Percentiles rank a stretch among this genome's conserved stretches.
Evolutionary conservation across 37 sponge, comb jelly and placozoan genomes (phyloP).

Genomic region (Beroe ovata): DNA sequence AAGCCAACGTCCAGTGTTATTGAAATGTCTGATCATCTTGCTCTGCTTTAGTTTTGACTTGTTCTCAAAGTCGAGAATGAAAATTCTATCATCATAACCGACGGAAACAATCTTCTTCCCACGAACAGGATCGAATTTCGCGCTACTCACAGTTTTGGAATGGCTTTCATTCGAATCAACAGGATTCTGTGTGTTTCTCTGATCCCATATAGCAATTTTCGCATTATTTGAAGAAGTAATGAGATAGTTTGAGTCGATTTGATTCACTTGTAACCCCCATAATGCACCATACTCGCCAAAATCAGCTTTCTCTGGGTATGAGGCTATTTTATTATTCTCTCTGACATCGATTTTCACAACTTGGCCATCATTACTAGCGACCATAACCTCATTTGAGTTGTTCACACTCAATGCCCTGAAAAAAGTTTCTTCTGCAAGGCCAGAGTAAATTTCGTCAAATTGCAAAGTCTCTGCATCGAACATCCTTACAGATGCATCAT

Average conservation of each 20-base stretch:
- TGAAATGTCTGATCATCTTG: constrained; percentile 30
- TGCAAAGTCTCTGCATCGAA: constrained; percentile 38
- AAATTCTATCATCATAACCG: constrained; percentile 42
- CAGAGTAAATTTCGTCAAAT: not conserved
- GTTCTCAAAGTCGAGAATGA: not conserved
- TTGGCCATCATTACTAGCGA: constrained; percentile 8
- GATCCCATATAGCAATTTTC: constrained; percentile 13
- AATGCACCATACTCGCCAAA: constrained; percentile 26
- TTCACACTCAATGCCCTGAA: not conserved
- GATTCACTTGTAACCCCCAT: not conserved
- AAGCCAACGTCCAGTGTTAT: constrained; percentile 70
- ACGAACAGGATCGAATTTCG: not conserved
- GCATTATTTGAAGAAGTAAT: constrained; percentile 31
- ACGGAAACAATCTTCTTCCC: constrained; percentile 31
- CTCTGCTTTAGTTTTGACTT: not conserved
- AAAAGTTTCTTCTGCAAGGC: not conserved
- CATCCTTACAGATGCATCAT: constrained; percentile 29
- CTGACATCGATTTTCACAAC: constrained; percentile 19
- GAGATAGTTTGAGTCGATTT: constrained; percentile 14
- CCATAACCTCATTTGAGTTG: constrained; percentile 17
- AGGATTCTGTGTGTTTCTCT: constrained; percentile 11
- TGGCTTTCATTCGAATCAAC: not conserved
- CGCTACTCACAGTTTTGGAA: constrained; percentile 42
- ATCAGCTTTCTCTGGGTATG: not conserved
- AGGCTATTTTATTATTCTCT: not conserved